phyloP scores from a whole-genome alignment of 2,888 invertebrate genomes.

The Meiosimyza decipiens region DNA sequence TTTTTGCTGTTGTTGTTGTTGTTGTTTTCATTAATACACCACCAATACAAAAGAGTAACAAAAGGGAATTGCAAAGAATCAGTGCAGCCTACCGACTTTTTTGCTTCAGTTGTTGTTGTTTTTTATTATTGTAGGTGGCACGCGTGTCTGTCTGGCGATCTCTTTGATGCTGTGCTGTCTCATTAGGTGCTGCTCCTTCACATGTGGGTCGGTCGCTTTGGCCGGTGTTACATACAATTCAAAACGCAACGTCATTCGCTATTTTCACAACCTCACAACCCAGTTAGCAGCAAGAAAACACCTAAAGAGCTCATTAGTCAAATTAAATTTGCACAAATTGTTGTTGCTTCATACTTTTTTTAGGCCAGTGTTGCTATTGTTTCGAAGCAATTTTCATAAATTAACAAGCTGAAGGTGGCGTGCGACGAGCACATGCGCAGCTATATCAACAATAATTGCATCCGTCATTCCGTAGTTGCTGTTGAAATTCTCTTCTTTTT shows the following conservation, averaged over 20 bases:
- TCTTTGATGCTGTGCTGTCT: neutral
- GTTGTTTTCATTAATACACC: too few relatives aligned
- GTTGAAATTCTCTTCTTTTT: too few relatives aligned
- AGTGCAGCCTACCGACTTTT: too few relatives aligned
- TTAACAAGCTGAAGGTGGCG: conserved; percentile 27
- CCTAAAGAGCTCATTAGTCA: conserved; percentile 30
- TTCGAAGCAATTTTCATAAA: conserved; percentile 22
- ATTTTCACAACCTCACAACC: conserved; percentile 29
- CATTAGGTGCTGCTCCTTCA: neutral
- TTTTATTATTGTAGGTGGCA: too few relatives aligned
- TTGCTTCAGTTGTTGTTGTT: too few relatives aligned
- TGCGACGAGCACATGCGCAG: conserved; percentile 25
- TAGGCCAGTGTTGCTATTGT: neutral
- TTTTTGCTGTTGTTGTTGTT: too few relatives aligned
- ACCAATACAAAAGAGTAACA: too few relatives aligned
- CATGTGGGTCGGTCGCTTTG: conserved; percentile 17
- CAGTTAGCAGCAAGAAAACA: neutral
- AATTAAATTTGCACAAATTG: conserved; percentile 16
- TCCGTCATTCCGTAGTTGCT: too few relatives aligned
- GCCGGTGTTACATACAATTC: conserved; percentile 1
- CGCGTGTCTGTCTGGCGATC: too few relatives aligned
- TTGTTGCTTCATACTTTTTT: neutral
- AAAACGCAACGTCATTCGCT: neutral
- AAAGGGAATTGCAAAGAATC: too few relatives aligned
- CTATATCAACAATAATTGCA: neutral